Evolutionary conservation across 2,797 vertebrate genomes (phyloP), one percentile per base, ranked within the genome.

Genomic region (Urosaurus nigricauda): DNA sequence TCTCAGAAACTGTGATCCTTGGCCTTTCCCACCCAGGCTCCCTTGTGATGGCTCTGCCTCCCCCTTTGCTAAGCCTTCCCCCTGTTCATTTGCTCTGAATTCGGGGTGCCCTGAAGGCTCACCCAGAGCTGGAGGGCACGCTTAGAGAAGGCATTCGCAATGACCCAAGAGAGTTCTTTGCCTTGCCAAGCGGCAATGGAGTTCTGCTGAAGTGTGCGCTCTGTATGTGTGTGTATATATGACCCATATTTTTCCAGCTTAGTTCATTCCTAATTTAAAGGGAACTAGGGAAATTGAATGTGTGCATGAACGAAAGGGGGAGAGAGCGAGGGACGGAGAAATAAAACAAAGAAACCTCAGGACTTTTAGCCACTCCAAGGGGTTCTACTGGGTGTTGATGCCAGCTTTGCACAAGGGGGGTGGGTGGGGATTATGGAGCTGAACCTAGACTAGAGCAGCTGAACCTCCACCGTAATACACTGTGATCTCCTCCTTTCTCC

Each of bases 221-320:
- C 1, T 17, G 60, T 3, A n/a, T 24, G 16, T 1, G 12, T 3
- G 16, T 47, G 58, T 51, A 32, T 68, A 24, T 3, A 2, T 88
- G 87, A 89, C 83, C 87, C 74, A 89, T 75, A 89, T 89, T 84
- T 47, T 88, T 35, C 60, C 11, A 89, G 51, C 51, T 11, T 9
- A 8, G 47, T 65, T 84, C 87, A 35, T 84, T 85, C 51, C 82
- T 89, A 75, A 73, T 79, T 84, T 71, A 35, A 29, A 56, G 71
- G 83, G 37, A 26, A 63, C 12, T 0, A 0, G 47, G 47, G 35
- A 73, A 83, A 21, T 1, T 2, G 24, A 24, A 16, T 13, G 24
- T 5, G 86, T 4, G 16, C 3, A 37, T 1, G 0, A 8, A 79
- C n/a, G 37, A 21, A 68, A 26, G 65, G 43, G 14, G 2, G 24